Conservation (phyloP, 2,888 invertebrate genomes). For the Mermis nigrescens region DNA sequence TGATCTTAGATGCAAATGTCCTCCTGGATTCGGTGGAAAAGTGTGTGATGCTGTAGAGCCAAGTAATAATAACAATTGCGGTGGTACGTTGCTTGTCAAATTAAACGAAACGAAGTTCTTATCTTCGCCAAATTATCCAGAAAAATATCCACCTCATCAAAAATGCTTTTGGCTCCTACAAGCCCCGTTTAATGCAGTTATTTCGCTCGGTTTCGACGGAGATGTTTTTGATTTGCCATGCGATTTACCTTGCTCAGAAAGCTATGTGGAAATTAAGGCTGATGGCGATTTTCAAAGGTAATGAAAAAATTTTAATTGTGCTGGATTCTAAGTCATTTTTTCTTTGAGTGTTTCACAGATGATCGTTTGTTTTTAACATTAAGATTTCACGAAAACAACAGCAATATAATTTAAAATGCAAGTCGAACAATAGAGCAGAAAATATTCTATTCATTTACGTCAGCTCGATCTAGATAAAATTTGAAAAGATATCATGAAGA, state of each 20-base stretch:
- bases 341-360: too few species aligned
- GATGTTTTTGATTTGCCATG: constrained; percentile 24
- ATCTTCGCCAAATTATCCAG: constrained; percentile 5
- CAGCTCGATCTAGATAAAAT: too few species aligned
- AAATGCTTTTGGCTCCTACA: constrained; percentile 27
- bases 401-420: too few species aligned
- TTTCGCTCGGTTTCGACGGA: constrained; percentile 21
- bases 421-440: too few species aligned
- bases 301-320: too few species aligned
- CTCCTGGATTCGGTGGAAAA: constrained; percentile 23
- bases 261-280: constrained; percentile 27
- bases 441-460: too few species aligned
- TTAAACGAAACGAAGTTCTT: background rate
- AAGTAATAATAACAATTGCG: constrained; percentile 11
- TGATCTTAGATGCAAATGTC: constrained; percentile 21
- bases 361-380: too few species aligned
- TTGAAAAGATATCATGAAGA: too few species aligned
- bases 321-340: too few species aligned
- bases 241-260: constrained; percentile 28
- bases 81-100: background rate
- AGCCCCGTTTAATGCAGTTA: constrained; percentile 15
- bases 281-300: constrained; percentile 18
- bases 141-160: constrained; percentile 17
- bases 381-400: too few species aligned
- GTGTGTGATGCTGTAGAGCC: constrained; percentile 21